Percentiles rank a stretch among this genome's conserved stretches.
These are phyloP conservation scores for Coremacera marginata DNA, from an alignment of 2,888 invertebrate species.

Conservation along the genomic window DNA sequence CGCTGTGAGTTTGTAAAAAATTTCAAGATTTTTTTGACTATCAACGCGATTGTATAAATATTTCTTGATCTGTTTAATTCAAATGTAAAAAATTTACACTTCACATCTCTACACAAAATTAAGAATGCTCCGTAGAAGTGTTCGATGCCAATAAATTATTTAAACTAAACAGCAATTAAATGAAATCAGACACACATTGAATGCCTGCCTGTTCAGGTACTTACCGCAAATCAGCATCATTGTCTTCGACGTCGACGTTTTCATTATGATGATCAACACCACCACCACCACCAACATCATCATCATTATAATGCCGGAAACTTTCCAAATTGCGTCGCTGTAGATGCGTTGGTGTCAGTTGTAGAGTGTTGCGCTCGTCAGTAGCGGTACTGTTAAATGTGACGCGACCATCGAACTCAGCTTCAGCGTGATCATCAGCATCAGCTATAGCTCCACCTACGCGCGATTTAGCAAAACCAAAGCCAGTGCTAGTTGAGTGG, in stretches of 20 bases:
- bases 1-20: too few relatives aligned
- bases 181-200: constrained; percentile 5
- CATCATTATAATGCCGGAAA: constrained; percentile 63
- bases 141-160: not conserved
- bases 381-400: constrained; percentile 45
- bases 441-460: constrained; percentile 55
- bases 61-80: too few relatives aligned
- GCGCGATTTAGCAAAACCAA: constrained; percentile 53
- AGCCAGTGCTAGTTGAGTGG: constrained; percentile 50
- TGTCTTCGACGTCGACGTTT: not conserved
- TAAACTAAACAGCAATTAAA: constrained; percentile 23
- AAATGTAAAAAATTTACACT: too few relatives aligned
- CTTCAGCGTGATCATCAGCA: constrained; percentile 42
- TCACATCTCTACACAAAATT: not conserved
- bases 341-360: constrained; percentile 51
- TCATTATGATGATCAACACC: not conserved
- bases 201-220: constrained; percentile 42
- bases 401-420: constrained; percentile 52
- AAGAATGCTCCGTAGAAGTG: not conserved
- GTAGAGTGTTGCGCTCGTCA: constrained; percentile 23
- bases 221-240: constrained; percentile 61
- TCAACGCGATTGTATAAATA: not conserved
- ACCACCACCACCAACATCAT: not conserved
- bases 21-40: too few relatives aligned
- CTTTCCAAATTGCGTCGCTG: constrained; percentile 65